Base-by-base conservation (phyloP, 2,888 invertebrate species). In the Nematopogon swammerdamellus region DNA sequence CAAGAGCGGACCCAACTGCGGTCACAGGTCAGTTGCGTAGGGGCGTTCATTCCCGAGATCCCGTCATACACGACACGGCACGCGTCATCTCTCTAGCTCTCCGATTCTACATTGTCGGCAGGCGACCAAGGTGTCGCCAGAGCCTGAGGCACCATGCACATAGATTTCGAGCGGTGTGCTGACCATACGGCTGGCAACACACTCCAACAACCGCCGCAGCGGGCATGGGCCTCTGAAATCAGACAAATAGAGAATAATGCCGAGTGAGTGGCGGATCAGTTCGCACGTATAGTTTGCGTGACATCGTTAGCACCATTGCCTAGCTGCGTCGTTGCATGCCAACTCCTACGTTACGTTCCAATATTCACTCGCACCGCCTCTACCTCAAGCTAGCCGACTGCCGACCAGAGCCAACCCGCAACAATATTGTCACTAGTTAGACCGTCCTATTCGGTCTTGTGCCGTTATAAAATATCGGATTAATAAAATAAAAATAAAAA, bases 201-300 rank as follows among this genome's bases (percentile, higher is more conserved):
- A 79, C 73, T 71, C 63, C 67, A 64, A 64, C 65, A 65, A 64
- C 77, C 76, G 71, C 77, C 80, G 63, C 76, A 70, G 73, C 71
- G 68, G 70, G 77, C 80, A 80, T 80, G 80, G 73, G 80, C 80
- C 80, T 80, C 80, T 80, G 80, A 75, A 80, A 80, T 69, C 63
- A 74, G 75, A 73, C 75, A 68, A 72, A 65, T 67, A 65, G 71
- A 74, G 69, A 76, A 75, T 48, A 73, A 74, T 77, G 80, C 80
- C 67, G 61, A 75, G 76, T 72, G 72, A 71, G 80, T 79, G 77
- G 77, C 77, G 77, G 79, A 76, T 74, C 75, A 77, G 77, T 73
- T 63, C 64, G 62, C 64, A 63, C 64, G 59, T 63, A 54, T 63
- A 66, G 64, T 53, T 51, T 59, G 48, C 47, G 18, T 45, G 45